Percentiles rank a stretch among this genome's conserved stretches.
These are phyloP conservation scores for Argyra leucocephala DNA, from an alignment of 2,888 invertebrate genomes.

Conservation along the genomic window DNA sequence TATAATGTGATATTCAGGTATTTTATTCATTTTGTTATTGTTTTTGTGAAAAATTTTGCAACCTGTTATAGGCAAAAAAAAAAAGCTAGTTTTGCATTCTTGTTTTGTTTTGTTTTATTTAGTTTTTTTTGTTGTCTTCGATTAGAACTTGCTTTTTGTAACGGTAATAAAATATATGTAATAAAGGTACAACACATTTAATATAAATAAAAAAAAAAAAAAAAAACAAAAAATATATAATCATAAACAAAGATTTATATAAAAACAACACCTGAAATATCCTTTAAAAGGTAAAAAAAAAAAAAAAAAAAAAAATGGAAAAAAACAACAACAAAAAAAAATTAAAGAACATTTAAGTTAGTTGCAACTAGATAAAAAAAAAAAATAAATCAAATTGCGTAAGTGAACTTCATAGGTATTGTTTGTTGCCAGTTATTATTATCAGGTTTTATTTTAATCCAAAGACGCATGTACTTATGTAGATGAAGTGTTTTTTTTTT, in stretches of 20 bases:
- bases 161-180: constrained; percentile 6
- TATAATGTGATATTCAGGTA: background rate
- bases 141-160: constrained; percentile 1
- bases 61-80: background rate
- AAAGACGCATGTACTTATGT: background rate
- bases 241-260: background rate
- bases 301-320: too few species aligned
- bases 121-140: too few species aligned
- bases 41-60: background rate
- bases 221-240: background rate
- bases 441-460: background rate
- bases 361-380: too few species aligned
- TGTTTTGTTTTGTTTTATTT: background rate
- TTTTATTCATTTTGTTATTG: background rate
- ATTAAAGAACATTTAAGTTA: background rate
- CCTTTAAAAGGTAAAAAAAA: background rate
- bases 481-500: background rate
- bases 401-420: background rate
- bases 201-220: background rate
- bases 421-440: background rate
- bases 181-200: background rate
- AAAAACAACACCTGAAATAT: background rate
- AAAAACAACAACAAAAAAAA: background rate
- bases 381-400: background rate
- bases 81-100: background rate